A percentile compares a stretch with the other conserved stretches of the same genome.
These are phyloP conservation scores for Cremastinae sp. DNA, from an alignment of 2,888 invertebrate species.

Conservation along the genomic window DNA sequence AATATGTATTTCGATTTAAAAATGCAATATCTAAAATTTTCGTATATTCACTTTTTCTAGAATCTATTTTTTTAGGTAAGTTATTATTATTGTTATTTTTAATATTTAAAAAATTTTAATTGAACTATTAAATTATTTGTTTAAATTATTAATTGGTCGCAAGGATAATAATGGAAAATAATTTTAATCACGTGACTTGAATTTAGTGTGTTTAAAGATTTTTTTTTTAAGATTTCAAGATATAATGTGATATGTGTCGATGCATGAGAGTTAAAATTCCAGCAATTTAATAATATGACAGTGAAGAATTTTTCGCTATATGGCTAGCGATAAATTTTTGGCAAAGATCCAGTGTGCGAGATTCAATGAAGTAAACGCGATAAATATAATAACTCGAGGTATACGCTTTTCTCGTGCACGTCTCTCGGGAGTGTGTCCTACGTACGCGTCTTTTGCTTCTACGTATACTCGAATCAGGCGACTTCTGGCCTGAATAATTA, in stretches of 20 bases:
- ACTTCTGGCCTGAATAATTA: conserved; percentile 47
- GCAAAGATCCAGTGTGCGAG: conserved; percentile 49
- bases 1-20: too few relatives aligned
- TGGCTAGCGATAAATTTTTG: conserved; percentile 31
- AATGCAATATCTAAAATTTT: too few relatives aligned
- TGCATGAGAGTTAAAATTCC: neutral
- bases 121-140: too few relatives aligned
- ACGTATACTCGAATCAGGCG: conserved; percentile 19
- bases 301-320: conserved; percentile 26
- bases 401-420: neutral
- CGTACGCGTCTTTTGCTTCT: too few relatives aligned
- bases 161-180: too few relatives aligned
- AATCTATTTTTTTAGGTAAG: too few relatives aligned
- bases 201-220: neutral
- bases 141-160: too few relatives aligned
- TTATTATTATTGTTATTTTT: too few relatives aligned
- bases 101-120: too few relatives aligned
- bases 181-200: too few relatives aligned
- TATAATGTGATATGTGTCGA: too few relatives aligned
- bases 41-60: too few relatives aligned
- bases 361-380: conserved; percentile 51
- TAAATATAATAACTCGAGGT: conserved; percentile 45
- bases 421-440: conserved; percentile 4
- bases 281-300: conserved; percentile 20
- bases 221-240: neutral